Percentiles rank a stretch among this genome's conserved stretches.
phyloP scores from a whole-genome alignment of 2,797 vertebrate genomes.

The Rallus crepitans region DNA sequence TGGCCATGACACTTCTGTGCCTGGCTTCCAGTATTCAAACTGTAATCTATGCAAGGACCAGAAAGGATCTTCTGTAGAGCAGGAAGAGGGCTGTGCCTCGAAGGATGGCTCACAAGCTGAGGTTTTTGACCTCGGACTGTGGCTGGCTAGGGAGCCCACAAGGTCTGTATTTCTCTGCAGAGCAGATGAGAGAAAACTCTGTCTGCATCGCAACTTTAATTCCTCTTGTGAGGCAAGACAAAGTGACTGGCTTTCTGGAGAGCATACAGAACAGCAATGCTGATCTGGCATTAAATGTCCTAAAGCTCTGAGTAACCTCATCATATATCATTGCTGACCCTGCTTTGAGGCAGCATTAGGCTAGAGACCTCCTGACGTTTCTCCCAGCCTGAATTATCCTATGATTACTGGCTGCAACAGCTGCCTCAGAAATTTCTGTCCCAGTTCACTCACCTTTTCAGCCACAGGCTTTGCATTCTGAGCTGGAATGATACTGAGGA shows the following conservation, averaged over 20 bases:
- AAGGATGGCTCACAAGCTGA: too few species aligned
- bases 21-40: not conserved
- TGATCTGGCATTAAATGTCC: not conserved
- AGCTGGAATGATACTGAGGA: not conserved
- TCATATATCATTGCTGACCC: not conserved
- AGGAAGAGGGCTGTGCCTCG: not conserved
- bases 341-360: not conserved
- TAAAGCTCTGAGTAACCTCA: not conserved
- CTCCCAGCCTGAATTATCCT: not conserved
- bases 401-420: not conserved
- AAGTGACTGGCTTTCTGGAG: not conserved
- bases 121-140: not conserved
- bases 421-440: not conserved
- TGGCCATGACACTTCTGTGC: not conserved
- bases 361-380: not conserved
- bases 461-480: not conserved
- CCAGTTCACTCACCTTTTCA: not conserved
- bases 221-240: not conserved
- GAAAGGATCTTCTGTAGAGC: not conserved
- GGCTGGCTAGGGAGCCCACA: not conserved
- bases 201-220: not conserved
- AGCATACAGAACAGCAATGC: not conserved
- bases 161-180: rapidly evolving
- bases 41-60: rapidly evolving
- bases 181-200: not conserved